Evolutionary conservation across 2,797 vertebrate species (phyloP).

Genomic region (Halcyon leucocephala): DNA sequence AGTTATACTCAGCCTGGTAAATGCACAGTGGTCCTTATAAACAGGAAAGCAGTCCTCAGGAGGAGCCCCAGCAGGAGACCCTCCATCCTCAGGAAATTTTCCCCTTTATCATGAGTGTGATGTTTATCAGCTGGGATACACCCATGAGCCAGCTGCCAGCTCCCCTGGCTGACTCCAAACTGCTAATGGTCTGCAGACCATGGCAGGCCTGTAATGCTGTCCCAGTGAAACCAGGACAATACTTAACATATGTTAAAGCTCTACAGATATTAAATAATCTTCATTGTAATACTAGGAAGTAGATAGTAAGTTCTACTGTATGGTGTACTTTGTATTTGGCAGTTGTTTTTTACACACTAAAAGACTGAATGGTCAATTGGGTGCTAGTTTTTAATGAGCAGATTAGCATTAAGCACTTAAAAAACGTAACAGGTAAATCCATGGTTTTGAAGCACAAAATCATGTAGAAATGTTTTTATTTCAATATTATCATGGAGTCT

Average conservation of each 20-base stretch:
- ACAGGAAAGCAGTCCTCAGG: not conserved
- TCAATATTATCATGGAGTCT: not conserved
- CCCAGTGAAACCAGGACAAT: not conserved
- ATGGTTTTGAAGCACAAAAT: not conserved
- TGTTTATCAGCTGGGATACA: not conserved
- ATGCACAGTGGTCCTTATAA: not conserved
- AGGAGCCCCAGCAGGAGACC: not conserved
- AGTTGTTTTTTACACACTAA: not conserved
- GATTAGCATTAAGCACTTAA: not conserved
- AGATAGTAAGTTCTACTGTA: not conserved
- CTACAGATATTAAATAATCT: not conserved
- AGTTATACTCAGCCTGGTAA: not conserved
- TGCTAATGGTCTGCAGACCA: not conserved
- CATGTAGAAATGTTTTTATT: not conserved
- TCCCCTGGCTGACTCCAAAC: not conserved
- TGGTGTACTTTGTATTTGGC: not conserved
- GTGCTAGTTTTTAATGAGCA: not conserved
- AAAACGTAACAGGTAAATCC: not conserved
- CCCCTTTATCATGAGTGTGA: not conserved
- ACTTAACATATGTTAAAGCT: not conserved
- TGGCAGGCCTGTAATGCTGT: not conserved
- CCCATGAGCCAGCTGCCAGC: not conserved
- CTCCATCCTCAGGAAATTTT: not conserved
- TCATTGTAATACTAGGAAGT: not conserved
- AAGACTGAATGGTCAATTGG: not conserved